Percentiles rank a stretch among this genome's conserved stretches.
Conservation (phyloP, 2,113 vertebrate species). For the Pagrus major region DNA sequence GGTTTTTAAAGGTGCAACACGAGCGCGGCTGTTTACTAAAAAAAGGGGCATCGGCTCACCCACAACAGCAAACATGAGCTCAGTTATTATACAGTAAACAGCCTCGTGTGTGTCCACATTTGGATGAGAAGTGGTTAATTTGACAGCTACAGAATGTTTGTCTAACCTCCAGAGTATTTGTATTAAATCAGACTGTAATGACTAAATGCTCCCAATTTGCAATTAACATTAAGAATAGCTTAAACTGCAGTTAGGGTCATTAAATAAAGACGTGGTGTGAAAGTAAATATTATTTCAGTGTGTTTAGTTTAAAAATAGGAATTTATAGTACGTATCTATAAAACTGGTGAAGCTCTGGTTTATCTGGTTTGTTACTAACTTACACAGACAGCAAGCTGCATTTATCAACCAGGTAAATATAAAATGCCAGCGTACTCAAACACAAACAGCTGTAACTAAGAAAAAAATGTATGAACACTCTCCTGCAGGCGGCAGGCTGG, state of each 20-base stretch:
- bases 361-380: not conserved
- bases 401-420: not conserved
- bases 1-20: constrained; percentile 61
- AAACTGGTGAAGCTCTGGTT: not conserved
- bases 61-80: constrained; percentile 51
- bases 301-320: constrained; percentile 9
- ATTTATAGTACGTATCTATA: too few species aligned
- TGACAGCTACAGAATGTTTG: constrained; percentile 47
- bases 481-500: constrained; percentile 32
- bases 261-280: not conserved
- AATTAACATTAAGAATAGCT: constrained; percentile 29
- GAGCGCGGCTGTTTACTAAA: constrained; percentile 54
- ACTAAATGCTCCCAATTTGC: constrained; percentile 22
- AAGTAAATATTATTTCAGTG: not conserved
- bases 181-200: constrained; percentile 27
- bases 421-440: not conserved
- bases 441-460: not conserved
- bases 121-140: constrained; percentile 19
- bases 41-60: constrained; percentile 40
- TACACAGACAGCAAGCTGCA: not conserved
- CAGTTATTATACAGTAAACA: constrained; percentile 44
- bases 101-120: constrained; percentile 25
- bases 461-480: not conserved
- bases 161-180: constrained; percentile 9
- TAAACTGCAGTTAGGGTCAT: constrained; percentile 5